Percentiles rank a stretch among this genome's conserved stretches.
Evolutionary conservation across 2,797 vertebrate species (phyloP).

Genomic region (Periophthalmus magnuspinnatus): DNA sequence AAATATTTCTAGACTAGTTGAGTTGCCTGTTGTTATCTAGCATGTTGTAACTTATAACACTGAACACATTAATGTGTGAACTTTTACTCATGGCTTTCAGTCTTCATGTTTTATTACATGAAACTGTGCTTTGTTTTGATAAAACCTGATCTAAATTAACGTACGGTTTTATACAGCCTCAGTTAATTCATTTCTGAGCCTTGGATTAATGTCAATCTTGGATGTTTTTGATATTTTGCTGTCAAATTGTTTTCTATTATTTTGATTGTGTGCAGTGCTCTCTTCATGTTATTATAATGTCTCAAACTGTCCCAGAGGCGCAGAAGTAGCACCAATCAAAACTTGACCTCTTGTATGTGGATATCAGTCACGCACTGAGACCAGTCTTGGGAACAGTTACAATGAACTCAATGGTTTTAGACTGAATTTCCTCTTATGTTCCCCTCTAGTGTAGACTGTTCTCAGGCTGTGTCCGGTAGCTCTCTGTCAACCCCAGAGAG

Average conservation of each 20-base stretch:
- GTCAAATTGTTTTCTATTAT: no score
- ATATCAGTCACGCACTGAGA: constrained; percentile 1
- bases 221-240: no score
- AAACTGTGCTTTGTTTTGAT: background rate
- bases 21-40: no score
- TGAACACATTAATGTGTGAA: background rate
- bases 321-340: constrained; percentile 31
- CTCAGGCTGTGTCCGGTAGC: constrained; percentile 36
- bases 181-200: background rate
- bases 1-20: no score
- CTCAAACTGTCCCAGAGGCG: background rate
- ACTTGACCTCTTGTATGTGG: constrained; percentile 21
- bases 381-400: constrained; percentile 14
- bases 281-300: background rate
- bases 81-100: background rate
- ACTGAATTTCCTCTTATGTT: constrained; percentile 26
- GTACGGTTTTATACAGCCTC: background rate
- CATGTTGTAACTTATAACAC: background rate
- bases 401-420: constrained; percentile 13
- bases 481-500: constrained; percentile 54
- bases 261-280: background rate
- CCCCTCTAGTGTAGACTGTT: constrained; percentile 24
- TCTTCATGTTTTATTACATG: background rate
- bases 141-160: no score
- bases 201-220: background rate